Percentiles rank a stretch among this genome's conserved stretches.
These are phyloP conservation scores for Rhagoletis zephyria DNA, from an alignment of 1,140 invertebrate genomes.

Conservation along the genomic window DNA sequence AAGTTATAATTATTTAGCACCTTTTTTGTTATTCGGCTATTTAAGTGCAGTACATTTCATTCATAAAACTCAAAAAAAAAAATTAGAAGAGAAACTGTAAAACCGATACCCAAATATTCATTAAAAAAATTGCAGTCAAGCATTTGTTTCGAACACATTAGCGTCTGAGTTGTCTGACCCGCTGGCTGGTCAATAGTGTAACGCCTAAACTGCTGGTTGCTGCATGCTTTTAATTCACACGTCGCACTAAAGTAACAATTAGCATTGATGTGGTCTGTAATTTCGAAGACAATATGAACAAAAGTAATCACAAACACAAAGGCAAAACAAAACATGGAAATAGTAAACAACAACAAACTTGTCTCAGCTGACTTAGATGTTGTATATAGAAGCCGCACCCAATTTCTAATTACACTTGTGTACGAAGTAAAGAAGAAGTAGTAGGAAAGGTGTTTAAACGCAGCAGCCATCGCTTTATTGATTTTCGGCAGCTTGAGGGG, in stretches of 20 bases:
- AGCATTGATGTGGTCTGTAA: constrained; percentile 36
- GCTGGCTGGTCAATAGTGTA: neutral
- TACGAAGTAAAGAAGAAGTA: neutral
- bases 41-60: neutral
- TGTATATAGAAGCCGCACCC: neutral
- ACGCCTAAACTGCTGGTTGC: neutral
- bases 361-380: neutral
- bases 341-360: neutral
- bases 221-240: constrained; percentile 37
- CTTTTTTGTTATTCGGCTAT: neutral
- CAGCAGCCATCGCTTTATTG: neutral
- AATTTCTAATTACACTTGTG: constrained; percentile 29
- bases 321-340: neutral
- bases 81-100: neutral
- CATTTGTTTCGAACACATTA: neutral
- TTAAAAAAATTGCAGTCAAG: constrained; percentile 42
- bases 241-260: constrained; percentile 13
- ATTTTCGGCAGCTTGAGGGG: constrained; percentile 9
- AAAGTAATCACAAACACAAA: neutral
- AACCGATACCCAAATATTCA: neutral
- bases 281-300: constrained; percentile 38
- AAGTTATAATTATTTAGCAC: neutral
- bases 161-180: too few relatives aligned
- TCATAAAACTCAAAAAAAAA: neutral
- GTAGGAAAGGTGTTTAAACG: neutral